Base-by-base conservation (phyloP, 2,888 invertebrate genomes). In the Bombyx huttoni region DNA sequence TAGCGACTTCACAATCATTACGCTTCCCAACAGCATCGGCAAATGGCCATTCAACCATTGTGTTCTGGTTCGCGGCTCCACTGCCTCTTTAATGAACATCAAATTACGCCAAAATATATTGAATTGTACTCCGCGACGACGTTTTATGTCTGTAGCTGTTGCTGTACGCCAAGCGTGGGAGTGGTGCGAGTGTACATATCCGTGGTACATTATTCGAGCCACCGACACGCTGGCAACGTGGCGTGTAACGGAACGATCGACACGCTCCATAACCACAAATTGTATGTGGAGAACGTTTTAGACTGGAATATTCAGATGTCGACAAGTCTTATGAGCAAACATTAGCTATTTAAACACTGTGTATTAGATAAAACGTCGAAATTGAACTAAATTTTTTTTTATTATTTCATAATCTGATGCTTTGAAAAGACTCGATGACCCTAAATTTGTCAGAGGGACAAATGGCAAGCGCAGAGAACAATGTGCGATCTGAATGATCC, bases 11-110 rank as follows among this genome's bases (percentile, higher is more conserved):
- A 62, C 68, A 78, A 81, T 81, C 80, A 79, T 82, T 81, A 79
- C 78, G 78, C 77, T 82, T 87, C 86, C 86, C 87, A 85, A 83
- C 86, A 72, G 78, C 81, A 71, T 70, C 83, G 77, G 82, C 81
- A 86, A 87, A 86, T 86, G 86, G 84, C 83, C 78, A 88, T 87
- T 88, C 87, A 88, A 78, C 86, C 87, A 87, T 88, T 88, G 86
- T 88, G 80, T 85, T 85, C 82, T 83, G 82, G 85, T 87, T 87
- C 87, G 87, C 86, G 88, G 87, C 87, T 84, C 77, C 85, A 81
- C 81, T 78, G 81, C 78, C 84, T 81, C 87, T 87, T 78, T 88
- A 88, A 88, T 87, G 88, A 87, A 87, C 88, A 81, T 82, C 85
- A 87, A 88, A 87, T 88, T 87, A 85, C 84, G 77, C 78, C 70